Percentiles rank a stretch among this genome's conserved stretches.
Conservation (phyloP, 2,113 vertebrate genomes). For the Cyrtonyx montezumae region DNA sequence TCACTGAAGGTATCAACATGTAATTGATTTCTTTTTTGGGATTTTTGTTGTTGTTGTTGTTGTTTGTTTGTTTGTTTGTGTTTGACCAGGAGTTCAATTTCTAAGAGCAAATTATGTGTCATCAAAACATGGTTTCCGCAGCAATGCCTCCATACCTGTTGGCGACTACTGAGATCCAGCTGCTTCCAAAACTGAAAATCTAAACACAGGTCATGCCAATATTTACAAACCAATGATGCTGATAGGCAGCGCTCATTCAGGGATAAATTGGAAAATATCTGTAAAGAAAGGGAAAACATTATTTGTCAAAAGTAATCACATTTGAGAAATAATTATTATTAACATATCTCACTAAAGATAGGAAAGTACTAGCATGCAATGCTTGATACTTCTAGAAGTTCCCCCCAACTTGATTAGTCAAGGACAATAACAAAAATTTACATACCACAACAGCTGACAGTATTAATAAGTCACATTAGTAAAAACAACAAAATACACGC, state of each 20-base stretch:
- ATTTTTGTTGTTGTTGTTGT: no score
- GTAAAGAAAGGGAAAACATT: constrained; percentile 6
- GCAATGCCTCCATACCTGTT: constrained; percentile 84
- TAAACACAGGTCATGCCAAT: constrained; percentile 97
- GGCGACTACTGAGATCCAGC: constrained; percentile 95
- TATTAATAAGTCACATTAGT: neutral
- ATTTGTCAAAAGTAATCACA: neutral
- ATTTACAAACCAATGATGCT: constrained; percentile 97
- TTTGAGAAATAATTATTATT: neutral
- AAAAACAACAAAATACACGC: neutral
- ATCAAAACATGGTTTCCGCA: neutral
- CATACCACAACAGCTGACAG: neutral
- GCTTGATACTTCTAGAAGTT: neutral
- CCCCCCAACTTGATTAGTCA: neutral
- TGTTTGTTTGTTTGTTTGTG: no score
- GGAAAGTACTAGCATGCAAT: neutral
- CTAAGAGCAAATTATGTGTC: neutral
- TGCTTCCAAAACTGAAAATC: constrained; percentile 99
- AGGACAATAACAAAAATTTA: neutral
- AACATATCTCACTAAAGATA: neutral
- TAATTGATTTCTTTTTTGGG: neutral
- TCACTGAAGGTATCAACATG: neutral
- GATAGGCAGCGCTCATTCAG: constrained; percentile 95
- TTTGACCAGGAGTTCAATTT: neutral
- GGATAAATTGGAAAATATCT: constrained; percentile 97